These are phyloP conservation scores for Caerostris darwini DNA, from an alignment of 1,140 invertebrate species.

Conservation along the genomic window DNA sequence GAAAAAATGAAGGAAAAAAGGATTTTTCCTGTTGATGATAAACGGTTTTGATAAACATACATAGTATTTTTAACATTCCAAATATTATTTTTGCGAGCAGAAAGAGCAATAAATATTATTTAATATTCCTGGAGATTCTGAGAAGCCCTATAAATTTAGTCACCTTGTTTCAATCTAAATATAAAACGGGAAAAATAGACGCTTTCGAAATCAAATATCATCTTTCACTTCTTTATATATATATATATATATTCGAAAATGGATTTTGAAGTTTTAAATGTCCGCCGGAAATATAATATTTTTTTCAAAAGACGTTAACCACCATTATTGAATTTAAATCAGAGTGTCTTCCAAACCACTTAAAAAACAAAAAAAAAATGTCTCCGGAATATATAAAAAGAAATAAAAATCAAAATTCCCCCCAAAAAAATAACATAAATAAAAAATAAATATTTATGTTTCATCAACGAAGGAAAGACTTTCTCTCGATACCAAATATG, in stretches of 20 bases:
- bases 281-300: neutral
- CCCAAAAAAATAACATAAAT: neutral
- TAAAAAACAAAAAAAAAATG: conserved; percentile 50
- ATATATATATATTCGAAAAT: neutral
- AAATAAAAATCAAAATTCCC: neutral
- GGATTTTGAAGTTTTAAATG: neutral
- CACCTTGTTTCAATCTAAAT: neutral
- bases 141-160: neutral
- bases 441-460: conserved; percentile 69
- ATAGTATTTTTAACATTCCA: no score
- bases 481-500: neutral
- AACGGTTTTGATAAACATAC: no score
- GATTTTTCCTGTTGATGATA: no score
- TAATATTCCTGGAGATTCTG: no score
- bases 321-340: conserved; percentile 46
- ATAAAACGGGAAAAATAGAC: neutral
- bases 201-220: neutral
- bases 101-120: no score
- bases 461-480: conserved; percentile 45
- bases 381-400: neutral
- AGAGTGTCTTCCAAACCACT: conserved; percentile 4
- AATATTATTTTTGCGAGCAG: no score
- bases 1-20: no score
- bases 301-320: neutral
- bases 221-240: neutral